Base-by-base conservation (phyloP, 2,888 invertebrate species). In the Leptopterna dolabrata region DNA sequence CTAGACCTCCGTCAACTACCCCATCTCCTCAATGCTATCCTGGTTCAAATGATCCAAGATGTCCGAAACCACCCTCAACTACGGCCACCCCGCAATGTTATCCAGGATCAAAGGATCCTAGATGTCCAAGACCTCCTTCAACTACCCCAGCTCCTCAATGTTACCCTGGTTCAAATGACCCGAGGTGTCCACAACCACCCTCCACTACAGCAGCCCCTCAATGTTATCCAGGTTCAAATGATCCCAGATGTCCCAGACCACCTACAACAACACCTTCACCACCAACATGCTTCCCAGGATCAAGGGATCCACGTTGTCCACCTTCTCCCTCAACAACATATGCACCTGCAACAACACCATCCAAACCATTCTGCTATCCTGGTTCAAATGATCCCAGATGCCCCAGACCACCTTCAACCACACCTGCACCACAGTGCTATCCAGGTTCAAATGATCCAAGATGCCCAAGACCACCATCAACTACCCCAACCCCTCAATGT, bases 121-220 rank as follows among this genome's bases (percentile, higher is more conserved):
- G 91, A 16, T 92, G 92, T 86, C 92, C 92, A 0, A 89, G 90
- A 83, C 89, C 90, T 88, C 91, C 92, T 0, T 88, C 91, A 19
- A 91, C 91, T 0, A 90, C 91, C 0, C 89, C 91, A 0, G 87
- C 91, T 14, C 81, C 55, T 11, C 91, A 90, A 29, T 93, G 93
- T 89, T 92, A 91, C 86, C 90, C 90, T 0, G 90, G 90, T 91
- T 83, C 90, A 6, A 89, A 73, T 45, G 90, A 90, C 87, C 90
- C 90, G 7, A 87, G 90, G 84, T 90, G 83, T 24, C 63, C 83
- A 1, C 30, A 30, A 30, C 82, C 41, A 13, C 83, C 71, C 2
- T 3, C 83, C 11, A 83, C 70, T 19, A 90, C 91, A 16, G 90
- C 91, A 84, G 91, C 91, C 36, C 91, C 91, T 14, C 89, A 86